Base-by-base conservation (phyloP, 2,113 vertebrate genomes). In the Hassar affinis region DNA sequence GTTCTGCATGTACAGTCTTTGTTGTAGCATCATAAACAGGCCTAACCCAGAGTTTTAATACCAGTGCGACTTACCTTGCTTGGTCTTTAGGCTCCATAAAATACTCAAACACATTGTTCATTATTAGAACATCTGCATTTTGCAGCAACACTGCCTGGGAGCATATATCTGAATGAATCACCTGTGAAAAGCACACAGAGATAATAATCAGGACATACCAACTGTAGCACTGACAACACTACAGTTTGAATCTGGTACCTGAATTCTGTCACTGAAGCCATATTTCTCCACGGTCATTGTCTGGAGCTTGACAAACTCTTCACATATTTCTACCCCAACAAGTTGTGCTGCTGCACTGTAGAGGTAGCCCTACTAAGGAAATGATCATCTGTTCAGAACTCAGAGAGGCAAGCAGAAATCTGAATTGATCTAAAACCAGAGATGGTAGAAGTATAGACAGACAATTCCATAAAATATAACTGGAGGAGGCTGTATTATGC, bases 71-170 rank as follows among this genome's bases (percentile, higher is more conserved):
- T 84, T 93, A 98, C 97, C 94, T 96, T 89, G 93, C 86, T 91
- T 97, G 97, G 86, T 96, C 92, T 78, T 79, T 87, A 84, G 93
- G 93, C 88, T 97, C 94, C 93, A 98, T 92, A 90, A 99, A 99
- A 90, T 95, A 99, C 93, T 99, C 96, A 47, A 98, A 99, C 81
- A 98, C 97, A 84, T 99, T 98, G 94, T 98, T 98, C 96, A 99
- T 96, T 88, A 98, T 89, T 88, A 98, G 87, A 87, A 98, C 93
- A 86, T 98, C 96, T 64, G 96, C 91, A 71, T 91, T 93, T 84
- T 96, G 94, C 87, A 99, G 93, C 86, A 98, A 93, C 51, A 86
- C 85, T 27, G 91, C 87, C 83, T 97, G 97, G 66, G 93, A 94
- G 90, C 95, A 93, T 79, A 99, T 92, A 82, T 99, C 95, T 88